Conservation (phyloP, 1,140 invertebrate genomes). For the Drosophila arizonae region DNA sequence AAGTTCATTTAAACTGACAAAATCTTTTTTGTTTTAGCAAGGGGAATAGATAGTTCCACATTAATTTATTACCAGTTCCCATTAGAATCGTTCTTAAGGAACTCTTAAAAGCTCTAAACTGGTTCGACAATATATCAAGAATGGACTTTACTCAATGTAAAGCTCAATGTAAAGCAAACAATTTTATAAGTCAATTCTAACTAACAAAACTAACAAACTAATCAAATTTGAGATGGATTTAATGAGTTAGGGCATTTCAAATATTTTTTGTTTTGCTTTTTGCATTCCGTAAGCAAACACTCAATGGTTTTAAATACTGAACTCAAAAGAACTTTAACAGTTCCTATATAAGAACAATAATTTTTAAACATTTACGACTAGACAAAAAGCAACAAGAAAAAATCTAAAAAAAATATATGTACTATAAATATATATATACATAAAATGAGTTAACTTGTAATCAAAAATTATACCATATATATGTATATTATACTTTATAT, state of each 20-base stretch:
- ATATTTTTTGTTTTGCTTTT: slow-evolving; percentile 8
- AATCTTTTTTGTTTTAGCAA: not conserved
- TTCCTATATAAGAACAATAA: slow-evolving; percentile 77
- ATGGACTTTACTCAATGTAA: not conserved
- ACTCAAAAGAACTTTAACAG: slow-evolving; percentile 52
- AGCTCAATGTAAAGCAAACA: not conserved
- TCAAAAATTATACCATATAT: slow-evolving; percentile 49
- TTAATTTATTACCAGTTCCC: not conserved
- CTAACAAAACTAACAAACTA: too few relatives aligned
- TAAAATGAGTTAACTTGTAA: slow-evolving; percentile 19
- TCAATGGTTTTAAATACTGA: slow-evolving; percentile 56
- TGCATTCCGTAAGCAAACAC: slow-evolving; percentile 17
- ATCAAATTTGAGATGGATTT: too few relatives aligned
- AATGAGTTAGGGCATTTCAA: not conserved
- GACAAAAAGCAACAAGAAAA: slow-evolving; percentile 26
- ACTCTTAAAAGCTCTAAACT: too few relatives aligned
- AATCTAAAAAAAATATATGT: slow-evolving; percentile 1
- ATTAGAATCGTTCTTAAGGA: not conserved
- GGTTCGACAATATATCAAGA: too few relatives aligned
- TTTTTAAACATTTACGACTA: slow-evolving; percentile 63
- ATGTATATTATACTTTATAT: slow-evolving; percentile 36
- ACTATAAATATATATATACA: slow-evolving; percentile 22
- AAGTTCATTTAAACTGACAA: not conserved
- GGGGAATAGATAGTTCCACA: not conserved
- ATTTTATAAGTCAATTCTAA: not conserved